These are phyloP conservation scores for Ceratitis capitata DNA, from an alignment of 1,140 invertebrate species.

Conservation along the genomic window DNA sequence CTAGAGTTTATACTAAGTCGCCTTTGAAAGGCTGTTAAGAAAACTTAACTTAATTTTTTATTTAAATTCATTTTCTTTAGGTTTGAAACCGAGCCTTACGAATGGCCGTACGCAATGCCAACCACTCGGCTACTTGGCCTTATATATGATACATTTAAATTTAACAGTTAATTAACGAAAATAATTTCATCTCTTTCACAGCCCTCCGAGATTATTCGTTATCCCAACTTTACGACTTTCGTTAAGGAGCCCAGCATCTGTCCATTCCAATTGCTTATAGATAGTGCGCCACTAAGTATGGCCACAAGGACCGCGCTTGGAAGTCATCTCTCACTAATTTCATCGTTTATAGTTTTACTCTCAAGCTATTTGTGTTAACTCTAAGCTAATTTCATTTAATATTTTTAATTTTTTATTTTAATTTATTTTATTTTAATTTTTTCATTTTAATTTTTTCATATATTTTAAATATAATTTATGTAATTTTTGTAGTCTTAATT, in stretches of 20 bases:
- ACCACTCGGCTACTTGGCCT: too few relatives aligned
- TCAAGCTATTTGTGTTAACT: neutral
- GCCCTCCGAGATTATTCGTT: conserved; percentile 61
- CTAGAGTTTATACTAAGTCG: too few relatives aligned
- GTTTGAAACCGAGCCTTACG: too few relatives aligned
- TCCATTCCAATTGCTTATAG: conserved; percentile 52
- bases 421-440: neutral
- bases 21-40: too few relatives aligned
- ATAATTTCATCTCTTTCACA: conserved; percentile 41
- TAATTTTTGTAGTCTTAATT: neutral
- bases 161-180: too few relatives aligned
- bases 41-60: too few relatives aligned
- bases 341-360: too few relatives aligned
- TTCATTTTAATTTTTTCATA: too few relatives aligned
- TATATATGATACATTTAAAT: too few relatives aligned
- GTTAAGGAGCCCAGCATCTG: conserved; percentile 57
- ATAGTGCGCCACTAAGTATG: conserved; percentile 53
- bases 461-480: neutral
- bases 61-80: too few relatives aligned
- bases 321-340: too few relatives aligned
- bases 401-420: neutral
- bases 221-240: conserved; percentile 58
- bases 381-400: conserved; percentile 9
- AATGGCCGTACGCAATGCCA: too few relatives aligned
- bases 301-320: conserved; percentile 25